A percentile compares a stretch with the other conserved stretches of the same genome.
These are phyloP conservation scores for Poeciliopsis occidentalis DNA, from an alignment of 2,113 vertebrate genomes.

Conservation along the genomic window DNA sequence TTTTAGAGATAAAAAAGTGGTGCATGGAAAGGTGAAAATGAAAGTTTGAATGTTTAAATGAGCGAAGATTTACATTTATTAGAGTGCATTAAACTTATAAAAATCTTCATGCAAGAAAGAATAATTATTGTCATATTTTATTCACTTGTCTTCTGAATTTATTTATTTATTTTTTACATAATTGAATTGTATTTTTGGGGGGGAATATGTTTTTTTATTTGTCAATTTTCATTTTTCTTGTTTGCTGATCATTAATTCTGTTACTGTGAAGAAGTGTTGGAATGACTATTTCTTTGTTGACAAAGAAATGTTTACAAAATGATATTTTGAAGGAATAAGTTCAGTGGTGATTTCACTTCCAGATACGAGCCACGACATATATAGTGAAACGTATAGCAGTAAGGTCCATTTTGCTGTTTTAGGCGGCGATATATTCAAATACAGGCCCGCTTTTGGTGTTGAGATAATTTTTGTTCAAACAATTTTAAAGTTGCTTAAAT, in stretches of 20 bases:
- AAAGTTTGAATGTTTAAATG: not conserved
- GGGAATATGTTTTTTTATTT: not conserved
- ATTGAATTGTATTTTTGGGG: not conserved
- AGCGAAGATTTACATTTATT: not conserved
- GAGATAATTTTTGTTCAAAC: not conserved
- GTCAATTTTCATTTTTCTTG: not conserved
- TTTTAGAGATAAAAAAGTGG: conserved; percentile 18
- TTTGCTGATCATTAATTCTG: not conserved
- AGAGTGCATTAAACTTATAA: not conserved
- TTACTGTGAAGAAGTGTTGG: not conserved
- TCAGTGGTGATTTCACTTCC: not conserved
- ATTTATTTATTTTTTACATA: not conserved
- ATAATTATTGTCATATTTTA: not conserved
- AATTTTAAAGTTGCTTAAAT: not conserved
- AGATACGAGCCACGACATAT: not conserved
- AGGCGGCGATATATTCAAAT: conserved; percentile 2
- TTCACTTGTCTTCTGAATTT: not conserved
- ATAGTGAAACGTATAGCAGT: not conserved
- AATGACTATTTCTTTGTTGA: not conserved
- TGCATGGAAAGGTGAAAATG: conserved; percentile 28
- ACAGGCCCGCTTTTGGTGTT: not conserved
- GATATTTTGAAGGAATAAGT: not conserved
- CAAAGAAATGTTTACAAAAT: not conserved
- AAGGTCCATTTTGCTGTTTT: conserved; percentile 5
- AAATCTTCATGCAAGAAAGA: not conserved